Evolutionary conservation across 1,140 invertebrate species (phyloP), one percentile per base, ranked within the genome.

Genomic region (Cotesia chilonis): DNA sequence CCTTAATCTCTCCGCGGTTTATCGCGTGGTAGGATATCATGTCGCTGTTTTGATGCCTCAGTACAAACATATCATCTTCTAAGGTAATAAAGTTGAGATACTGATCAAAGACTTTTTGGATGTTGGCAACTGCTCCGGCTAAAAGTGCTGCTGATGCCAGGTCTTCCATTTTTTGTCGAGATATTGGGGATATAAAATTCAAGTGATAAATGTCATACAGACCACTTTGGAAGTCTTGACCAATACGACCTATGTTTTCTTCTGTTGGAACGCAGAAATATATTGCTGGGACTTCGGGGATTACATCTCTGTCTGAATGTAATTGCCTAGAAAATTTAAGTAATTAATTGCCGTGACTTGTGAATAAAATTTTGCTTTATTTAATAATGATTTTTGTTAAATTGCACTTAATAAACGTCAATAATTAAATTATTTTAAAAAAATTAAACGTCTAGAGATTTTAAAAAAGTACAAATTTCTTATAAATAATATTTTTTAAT

Each of bases 231-330:
- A 99, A 91, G 85, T 98, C 96, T 88, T 98, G 94, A 68, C 93
- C 93, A 75, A 99, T 99, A 77, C 97, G 89, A 55, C 93, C 93
- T 36, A 99, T 90, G 88, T 99, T 99, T 85, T 99, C 97, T 82
- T 98, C 95, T 38, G 94, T 95, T n/a, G 98, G 97, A 76, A 95
- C 90, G 86, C 98, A 98, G 85, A 99, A 99, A 87, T 99, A 99
- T 61, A 99, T 93, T 7, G 96, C 97, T 75, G 98, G 97, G 12
- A 99, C 98, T 89, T 99, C 98, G 4, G 98, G 97, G 78, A 99
- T 97, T 5, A 94, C 89, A 86, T 99, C 98, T 76, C 98, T 89
- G 81, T 98, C 95, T 4, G 96, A 96, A 87, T 98, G 96, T 37
- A 99, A 87, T 85, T 95, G 92, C 37, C 95, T 95, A 81, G 71